A percentile compares a stretch with the other conserved stretches of the same genome.
phyloP scores from a whole-genome alignment of 2,888 invertebrate genomes.

The Nymphalis c-album region DNA sequence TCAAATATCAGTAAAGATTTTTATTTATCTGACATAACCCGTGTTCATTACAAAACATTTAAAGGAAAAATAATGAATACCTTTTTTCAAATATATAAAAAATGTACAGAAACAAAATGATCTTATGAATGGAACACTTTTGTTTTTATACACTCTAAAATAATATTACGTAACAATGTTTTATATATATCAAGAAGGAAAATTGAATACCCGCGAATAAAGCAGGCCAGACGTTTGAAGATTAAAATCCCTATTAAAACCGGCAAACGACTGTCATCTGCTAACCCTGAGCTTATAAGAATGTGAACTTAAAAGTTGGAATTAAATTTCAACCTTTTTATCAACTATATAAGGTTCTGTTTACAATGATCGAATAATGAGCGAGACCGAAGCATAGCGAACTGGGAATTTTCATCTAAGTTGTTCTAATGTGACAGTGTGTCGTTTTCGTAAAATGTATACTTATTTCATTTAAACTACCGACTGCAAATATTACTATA shows the following conservation, averaged over 20 bases:
- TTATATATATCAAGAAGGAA: not conserved
- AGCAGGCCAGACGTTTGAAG: slow-evolving; percentile 4
- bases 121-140: too few relatives aligned
- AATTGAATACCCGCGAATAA: not conserved
- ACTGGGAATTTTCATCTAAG: slow-evolving; percentile 6
- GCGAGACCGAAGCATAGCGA: not conserved
- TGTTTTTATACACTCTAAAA: too few relatives aligned
- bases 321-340: not conserved
- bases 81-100: too few relatives aligned
- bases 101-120: too few relatives aligned
- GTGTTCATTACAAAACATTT: too few relatives aligned
- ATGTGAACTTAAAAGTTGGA: not conserved
- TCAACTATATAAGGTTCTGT: not conserved
- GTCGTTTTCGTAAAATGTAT: slow-evolving; percentile 1
- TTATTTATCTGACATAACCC: too few relatives aligned
- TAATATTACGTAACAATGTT: not conserved
- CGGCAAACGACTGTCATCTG: slow-evolving; percentile 11
- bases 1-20: too few relatives aligned
- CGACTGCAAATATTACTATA: not conserved
- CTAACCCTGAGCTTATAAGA: slow-evolving; percentile 8
- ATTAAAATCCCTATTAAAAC: slow-evolving; percentile 9
- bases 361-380: not conserved
- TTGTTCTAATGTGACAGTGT: not conserved
- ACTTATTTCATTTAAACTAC: slow-evolving; percentile 1
- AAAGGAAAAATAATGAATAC: too few relatives aligned